These are phyloP conservation scores for Aythya baeri DNA, from an alignment of 2,113 vertebrate species.

Conservation along the genomic window DNA sequence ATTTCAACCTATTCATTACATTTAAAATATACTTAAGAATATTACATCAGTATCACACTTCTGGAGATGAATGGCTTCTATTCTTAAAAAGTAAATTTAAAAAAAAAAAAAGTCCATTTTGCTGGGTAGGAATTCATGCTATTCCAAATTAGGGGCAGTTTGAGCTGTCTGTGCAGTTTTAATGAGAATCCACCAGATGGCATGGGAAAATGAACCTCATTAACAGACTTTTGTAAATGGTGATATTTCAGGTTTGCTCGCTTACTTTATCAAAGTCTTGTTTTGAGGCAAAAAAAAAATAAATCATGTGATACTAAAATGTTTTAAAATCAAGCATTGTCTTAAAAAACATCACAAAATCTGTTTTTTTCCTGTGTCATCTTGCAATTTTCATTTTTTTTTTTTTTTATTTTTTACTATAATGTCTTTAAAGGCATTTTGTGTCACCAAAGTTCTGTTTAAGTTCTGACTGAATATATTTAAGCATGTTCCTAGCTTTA, in stretches of 20 bases:
- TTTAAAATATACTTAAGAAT: background rate
- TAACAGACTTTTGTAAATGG: background rate
- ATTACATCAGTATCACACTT: background rate
- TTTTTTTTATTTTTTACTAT: background rate
- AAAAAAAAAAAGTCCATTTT: background rate
- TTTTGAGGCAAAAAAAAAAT: background rate
- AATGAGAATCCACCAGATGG: conserved; percentile 34
- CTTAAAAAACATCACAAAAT: background rate
- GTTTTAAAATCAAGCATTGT: background rate
- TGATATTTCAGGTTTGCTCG: background rate
- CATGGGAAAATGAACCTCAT: background rate
- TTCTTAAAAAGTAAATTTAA: background rate
- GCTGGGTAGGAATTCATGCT: background rate
- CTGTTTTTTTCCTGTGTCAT: background rate
- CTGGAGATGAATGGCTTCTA: background rate
- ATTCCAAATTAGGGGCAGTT: background rate
- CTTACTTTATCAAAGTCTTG: background rate
- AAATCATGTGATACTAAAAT: background rate
- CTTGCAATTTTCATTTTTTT: background rate
- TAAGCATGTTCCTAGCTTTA: background rate
- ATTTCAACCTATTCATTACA: background rate
- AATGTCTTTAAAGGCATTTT: background rate
- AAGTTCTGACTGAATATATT: background rate
- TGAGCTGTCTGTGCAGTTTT: background rate
- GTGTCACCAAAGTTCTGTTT: background rate